Conservation (phyloP, 2,797 vertebrate species). For the Gadopsis bispinosus region DNA sequence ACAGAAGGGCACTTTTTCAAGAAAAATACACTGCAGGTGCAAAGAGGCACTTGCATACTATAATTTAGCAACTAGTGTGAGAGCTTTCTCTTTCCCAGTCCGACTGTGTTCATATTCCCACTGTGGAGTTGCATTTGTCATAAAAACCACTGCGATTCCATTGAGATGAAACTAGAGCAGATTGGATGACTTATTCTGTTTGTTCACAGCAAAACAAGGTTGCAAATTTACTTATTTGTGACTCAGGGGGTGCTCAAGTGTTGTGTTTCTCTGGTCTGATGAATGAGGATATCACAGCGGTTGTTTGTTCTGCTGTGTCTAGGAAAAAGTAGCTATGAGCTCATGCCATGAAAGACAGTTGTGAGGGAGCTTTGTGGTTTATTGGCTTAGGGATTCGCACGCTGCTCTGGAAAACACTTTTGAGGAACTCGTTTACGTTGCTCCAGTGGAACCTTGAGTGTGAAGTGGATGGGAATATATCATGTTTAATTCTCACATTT, state of each 20-base stretch:
- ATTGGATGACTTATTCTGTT: constrained; percentile 70
- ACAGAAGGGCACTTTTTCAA: background rate
- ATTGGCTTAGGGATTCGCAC: constrained; percentile 49
- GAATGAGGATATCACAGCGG: constrained; percentile 51
- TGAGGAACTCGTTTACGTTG: background rate
- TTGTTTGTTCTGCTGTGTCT: constrained; percentile 53
- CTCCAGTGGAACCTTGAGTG: constrained; percentile 31
- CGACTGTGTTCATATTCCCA: constrained; percentile 37
- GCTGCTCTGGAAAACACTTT: constrained; percentile 28
- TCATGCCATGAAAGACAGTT: constrained; percentile 47
- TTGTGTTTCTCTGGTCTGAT: constrained; percentile 62
- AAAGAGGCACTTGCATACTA: constrained; percentile 24
- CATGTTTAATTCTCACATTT: constrained; percentile 20
- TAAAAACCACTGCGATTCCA: constrained; percentile 52
- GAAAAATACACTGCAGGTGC: constrained; percentile 1
- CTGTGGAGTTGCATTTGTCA: constrained; percentile 55
- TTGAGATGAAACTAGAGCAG: constrained; percentile 61
- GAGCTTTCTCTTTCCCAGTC: constrained; percentile 43
- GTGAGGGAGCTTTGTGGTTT: constrained; percentile 44
- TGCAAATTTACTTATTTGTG: constrained; percentile 66
- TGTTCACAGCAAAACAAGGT: constrained; percentile 65
- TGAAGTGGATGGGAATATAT: constrained; percentile 23
- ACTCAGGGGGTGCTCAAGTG: constrained; percentile 64
- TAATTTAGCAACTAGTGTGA: constrained; percentile 38
- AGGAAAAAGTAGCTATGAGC: constrained; percentile 36